Conservation (phyloP, 2,888 invertebrate genomes). For the Apodemia mormo region DNA sequence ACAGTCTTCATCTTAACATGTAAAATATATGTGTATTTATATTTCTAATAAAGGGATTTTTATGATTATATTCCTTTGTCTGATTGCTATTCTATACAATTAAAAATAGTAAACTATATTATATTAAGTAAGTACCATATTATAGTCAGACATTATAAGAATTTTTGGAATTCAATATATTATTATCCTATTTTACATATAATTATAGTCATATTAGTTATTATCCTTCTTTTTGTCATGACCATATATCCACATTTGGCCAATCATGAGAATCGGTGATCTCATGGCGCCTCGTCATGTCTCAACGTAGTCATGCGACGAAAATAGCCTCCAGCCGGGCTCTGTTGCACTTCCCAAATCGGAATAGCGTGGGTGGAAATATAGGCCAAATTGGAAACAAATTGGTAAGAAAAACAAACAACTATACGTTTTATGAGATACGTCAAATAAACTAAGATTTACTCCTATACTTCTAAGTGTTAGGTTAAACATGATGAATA, state of each 20-base stretch:
- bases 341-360: slow-evolving; percentile 58
- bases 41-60: no score
- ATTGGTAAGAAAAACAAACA: slow-evolving; percentile 18
- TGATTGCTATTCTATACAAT: no score
- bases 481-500: no score
- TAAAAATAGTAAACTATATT: no score
- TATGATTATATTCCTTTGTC: no score
- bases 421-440: not conserved
- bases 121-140: no score
- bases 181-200: not conserved
- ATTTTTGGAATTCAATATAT: not conserved
- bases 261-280: slow-evolving; percentile 64
- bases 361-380: slow-evolving; percentile 48
- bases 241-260: slow-evolving; percentile 42
- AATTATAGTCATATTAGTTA: not conserved
- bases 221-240: slow-evolving; percentile 33
- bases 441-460: not conserved
- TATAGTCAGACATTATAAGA: no score
- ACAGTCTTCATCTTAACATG: no score
- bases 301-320: slow-evolving; percentile 61
- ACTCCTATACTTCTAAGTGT: not conserved
- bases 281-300: slow-evolving; percentile 69
- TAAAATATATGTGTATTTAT: no score
- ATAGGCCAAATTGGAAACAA: slow-evolving; percentile 44
- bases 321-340: slow-evolving; percentile 59